Conservation (phyloP, 2,113 vertebrate genomes). For the Trematocara unimaculatum region DNA sequence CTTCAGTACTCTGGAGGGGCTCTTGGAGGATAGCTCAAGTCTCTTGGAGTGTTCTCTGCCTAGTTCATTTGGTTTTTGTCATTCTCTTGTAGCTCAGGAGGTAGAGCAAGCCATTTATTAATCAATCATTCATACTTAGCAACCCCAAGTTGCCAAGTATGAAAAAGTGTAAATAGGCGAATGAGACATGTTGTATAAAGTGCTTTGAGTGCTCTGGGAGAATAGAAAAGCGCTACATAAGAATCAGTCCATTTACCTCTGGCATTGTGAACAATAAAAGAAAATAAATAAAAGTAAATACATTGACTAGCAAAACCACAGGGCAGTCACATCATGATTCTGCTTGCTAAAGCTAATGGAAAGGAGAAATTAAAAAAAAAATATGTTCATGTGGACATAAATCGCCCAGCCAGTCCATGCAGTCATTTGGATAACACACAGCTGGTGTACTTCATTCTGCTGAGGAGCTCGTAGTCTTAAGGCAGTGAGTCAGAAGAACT, state of each 20-base stretch:
- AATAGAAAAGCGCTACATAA: not conserved
- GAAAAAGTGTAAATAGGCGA: not conserved
- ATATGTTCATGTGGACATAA: not conserved
- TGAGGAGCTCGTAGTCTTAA: not conserved
- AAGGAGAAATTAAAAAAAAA: rapidly evolving
- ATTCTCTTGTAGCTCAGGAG: not conserved
- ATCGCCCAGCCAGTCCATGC: not conserved
- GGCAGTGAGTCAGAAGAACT: conserved; percentile 21
- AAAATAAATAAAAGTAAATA: not conserved
- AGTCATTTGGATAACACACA: not conserved
- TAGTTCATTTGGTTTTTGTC: not conserved
- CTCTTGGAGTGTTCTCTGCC: not conserved
- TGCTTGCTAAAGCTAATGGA: not conserved
- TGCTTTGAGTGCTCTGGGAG: not conserved
- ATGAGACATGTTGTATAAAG: not conserved
- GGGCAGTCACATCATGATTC: not conserved
- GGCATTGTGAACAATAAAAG: not conserved
- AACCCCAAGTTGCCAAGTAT: not conserved
- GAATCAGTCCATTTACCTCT: not conserved
- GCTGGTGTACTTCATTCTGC: not conserved
- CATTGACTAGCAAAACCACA: not conserved
- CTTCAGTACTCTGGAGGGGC: not conserved
- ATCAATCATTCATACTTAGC: not conserved
- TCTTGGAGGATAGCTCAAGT: not conserved
- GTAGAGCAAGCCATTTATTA: not conserved